A percentile compares a stretch with the other conserved stretches of the same genome.
phyloP scores from a whole-genome alignment of 2,113 vertebrate genomes.

The Grammomys surdaster region DNA sequence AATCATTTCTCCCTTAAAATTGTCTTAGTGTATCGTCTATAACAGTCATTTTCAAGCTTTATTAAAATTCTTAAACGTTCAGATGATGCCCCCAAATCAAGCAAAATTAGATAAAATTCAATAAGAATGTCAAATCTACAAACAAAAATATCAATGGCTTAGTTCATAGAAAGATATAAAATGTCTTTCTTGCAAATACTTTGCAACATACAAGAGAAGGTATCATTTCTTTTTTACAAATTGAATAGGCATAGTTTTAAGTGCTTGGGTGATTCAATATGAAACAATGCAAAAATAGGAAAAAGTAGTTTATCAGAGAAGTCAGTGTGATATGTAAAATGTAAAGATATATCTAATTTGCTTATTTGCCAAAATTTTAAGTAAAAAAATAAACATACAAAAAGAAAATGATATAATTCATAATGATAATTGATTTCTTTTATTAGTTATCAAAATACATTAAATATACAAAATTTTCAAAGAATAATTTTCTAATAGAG shows the following conservation, averaged over 20 bases:
- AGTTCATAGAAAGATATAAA: neutral
- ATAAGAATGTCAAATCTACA: neutral
- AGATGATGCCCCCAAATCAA: neutral
- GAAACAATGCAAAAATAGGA: slow-evolving; percentile 2
- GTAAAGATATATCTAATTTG: neutral
- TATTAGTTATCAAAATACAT: neutral
- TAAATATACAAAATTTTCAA: neutral
- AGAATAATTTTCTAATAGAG: neutral
- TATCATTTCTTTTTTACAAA: neutral
- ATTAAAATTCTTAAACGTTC: neutral
- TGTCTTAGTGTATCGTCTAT: neutral
- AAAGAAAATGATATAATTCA: neutral
- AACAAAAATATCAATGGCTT: slow-evolving; percentile 21
- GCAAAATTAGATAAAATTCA: neutral
- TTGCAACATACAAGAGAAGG: neutral
- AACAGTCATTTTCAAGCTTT: slow-evolving; percentile 17
- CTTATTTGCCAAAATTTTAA: neutral
- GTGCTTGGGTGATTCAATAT: neutral
- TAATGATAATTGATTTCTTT: neutral
- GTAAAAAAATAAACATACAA: neutral
- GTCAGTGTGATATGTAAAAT: neutral
- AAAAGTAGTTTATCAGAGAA: neutral
- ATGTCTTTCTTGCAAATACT: neutral
- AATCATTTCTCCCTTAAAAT: neutral
- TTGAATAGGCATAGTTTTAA: neutral